phyloP scores from a whole-genome alignment of 2,888 invertebrate species.

The Cataglyphis cursor region DNA sequence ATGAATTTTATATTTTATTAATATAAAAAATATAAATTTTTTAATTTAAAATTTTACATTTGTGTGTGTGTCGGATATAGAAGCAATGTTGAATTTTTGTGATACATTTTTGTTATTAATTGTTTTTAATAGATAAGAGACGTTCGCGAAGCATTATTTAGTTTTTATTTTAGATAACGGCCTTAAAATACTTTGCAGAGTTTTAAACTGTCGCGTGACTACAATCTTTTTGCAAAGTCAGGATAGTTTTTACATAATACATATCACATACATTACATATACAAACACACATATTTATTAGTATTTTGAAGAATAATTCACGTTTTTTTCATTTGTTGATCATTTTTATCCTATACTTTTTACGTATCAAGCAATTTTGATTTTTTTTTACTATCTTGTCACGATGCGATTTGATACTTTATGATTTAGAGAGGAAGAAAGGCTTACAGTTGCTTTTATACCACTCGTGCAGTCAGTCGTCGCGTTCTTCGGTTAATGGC shows the following conservation, averaged over 20 bases:
- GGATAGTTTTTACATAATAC: neutral
- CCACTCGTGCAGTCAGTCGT: conserved; percentile 35
- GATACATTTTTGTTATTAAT: neutral
- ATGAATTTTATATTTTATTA: neutral
- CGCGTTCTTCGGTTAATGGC: conserved; percentile 54
- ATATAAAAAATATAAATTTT: conserved; percentile 1
- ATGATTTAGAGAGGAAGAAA: conserved; percentile 37
- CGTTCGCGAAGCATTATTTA: neutral
- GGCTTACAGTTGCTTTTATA: conserved; percentile 35
- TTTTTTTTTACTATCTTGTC: conserved; percentile 25
- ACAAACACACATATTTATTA: neutral
- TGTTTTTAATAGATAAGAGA: neutral
- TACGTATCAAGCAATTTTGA: conserved; percentile 26
- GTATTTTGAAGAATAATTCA: neutral
- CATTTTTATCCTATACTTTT: conserved; percentile 10
- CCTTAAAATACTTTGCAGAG: neutral
- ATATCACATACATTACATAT: neutral
- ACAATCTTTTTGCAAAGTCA: neutral
- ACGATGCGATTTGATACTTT: conserved; percentile 42
- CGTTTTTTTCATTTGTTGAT: neutral
- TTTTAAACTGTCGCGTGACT: neutral
- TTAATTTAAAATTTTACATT: neutral
- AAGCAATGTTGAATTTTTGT: neutral
- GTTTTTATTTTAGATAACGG: neutral
- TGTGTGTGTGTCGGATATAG: neutral